These are phyloP conservation scores for Epizoanthus fatuus DNA, from an alignment of 92 coral and sea anemone genomes.

Conservation along the genomic window DNA sequence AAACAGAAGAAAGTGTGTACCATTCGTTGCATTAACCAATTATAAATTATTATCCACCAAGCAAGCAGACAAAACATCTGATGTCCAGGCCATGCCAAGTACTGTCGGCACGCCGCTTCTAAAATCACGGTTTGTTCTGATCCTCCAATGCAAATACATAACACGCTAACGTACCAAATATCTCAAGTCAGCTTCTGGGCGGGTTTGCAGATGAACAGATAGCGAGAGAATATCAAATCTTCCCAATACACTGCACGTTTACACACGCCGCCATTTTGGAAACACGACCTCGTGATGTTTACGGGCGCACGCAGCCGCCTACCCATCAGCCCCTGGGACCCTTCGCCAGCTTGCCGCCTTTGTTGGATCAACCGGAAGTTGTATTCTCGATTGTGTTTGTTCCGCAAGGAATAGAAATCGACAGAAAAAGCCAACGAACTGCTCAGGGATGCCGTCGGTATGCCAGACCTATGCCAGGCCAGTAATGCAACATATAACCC, in stretches of 20 bases:
- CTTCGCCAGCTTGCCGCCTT: slow-evolving; percentile 11
- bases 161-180: not conserved
- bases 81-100: slow-evolving; percentile 4
- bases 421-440: too few species aligned
- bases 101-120: slow-evolving; percentile 5
- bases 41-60: not conserved
- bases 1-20: not conserved
- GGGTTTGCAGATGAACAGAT: not conserved
- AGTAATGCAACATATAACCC: too few species aligned
- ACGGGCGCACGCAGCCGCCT: slow-evolving; percentile 68
- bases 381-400: too few species aligned
- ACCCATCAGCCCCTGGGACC: slow-evolving; percentile 45
- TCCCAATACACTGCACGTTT: slow-evolving; percentile 10
- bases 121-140: slow-evolving; percentile 10
- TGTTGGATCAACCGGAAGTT: too few species aligned
- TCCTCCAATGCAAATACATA: not conserved
- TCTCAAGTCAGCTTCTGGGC: too few species aligned
- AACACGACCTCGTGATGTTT: slow-evolving; percentile 67
- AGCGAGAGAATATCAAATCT: not conserved
- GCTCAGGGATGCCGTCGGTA: too few species aligned
- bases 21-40: slow-evolving; percentile 7
- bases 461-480: too few species aligned
- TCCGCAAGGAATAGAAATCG: too few species aligned
- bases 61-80: slow-evolving; percentile 21
- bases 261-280: slow-evolving; percentile 75